These are phyloP conservation scores for Zophobas morio DNA, from an alignment of 1,140 invertebrate genomes.

Conservation along the genomic window DNA sequence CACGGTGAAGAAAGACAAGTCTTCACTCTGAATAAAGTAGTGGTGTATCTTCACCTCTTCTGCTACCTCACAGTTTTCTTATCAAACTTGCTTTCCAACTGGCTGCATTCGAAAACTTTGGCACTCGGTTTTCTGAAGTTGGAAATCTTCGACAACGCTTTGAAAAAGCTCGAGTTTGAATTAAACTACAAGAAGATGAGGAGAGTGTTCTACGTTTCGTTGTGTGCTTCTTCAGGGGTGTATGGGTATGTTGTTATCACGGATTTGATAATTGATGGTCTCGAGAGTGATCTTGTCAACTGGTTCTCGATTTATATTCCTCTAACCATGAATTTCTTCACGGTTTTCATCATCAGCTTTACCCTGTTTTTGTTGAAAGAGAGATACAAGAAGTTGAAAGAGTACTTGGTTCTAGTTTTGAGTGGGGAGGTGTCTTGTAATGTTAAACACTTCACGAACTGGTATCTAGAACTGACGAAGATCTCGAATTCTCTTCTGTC, in stretches of 20 bases:
- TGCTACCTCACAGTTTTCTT: slow-evolving; percentile 8
- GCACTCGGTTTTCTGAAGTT: not conserved
- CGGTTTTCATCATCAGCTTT: not conserved
- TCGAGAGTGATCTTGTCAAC: not conserved
- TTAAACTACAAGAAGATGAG: slow-evolving; percentile 2
- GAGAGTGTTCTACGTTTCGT: not conserved
- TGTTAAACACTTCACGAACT: slow-evolving; percentile 11
- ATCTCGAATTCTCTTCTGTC: slow-evolving; percentile 1
- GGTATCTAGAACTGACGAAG: slow-evolving; percentile 3
- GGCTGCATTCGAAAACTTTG: slow-evolving; percentile 3
- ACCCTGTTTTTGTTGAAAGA: slow-evolving; percentile 3
- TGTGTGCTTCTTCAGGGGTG: not conserved
- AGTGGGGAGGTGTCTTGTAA: not conserved
- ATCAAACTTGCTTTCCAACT: slow-evolving; percentile 1
- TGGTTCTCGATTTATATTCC: slow-evolving; percentile 19
- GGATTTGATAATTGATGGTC: not conserved
- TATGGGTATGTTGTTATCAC: not conserved
- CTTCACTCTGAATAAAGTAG: slow-evolving; percentile 2
- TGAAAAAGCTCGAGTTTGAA: not conserved
- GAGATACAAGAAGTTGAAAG: not conserved
- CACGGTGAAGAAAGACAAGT: not conserved
- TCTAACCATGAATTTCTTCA: slow-evolving; percentile 3
- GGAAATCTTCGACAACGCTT: slow-evolving; percentile 10
- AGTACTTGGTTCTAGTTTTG: not conserved
- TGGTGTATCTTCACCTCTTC: not conserved